A percentile compares a stretch with the other conserved stretches of the same genome.
These are phyloP conservation scores for Fratercula arctica DNA, from an alignment of 2,797 vertebrate species.

Conservation along the genomic window DNA sequence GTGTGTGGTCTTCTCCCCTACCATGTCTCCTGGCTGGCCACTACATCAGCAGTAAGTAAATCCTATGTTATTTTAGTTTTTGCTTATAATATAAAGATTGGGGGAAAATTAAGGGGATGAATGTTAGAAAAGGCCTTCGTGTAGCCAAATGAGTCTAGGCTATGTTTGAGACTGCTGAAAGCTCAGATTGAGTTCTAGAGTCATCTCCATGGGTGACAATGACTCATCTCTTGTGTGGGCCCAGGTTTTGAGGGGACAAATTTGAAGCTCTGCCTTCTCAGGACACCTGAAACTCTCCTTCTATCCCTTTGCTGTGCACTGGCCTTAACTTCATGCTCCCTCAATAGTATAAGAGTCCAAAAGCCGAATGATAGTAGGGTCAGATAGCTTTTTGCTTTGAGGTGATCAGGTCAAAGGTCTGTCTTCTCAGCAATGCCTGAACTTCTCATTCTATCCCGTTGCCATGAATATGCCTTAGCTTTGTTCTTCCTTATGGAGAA, in stretches of 20 bases:
- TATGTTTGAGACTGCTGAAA: not conserved
- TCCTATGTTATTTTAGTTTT: not conserved
- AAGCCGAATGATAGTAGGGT: not conserved
- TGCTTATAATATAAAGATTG: not conserved
- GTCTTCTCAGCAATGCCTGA: not conserved
- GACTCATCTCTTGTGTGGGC: not conserved
- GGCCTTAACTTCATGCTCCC: not conserved
- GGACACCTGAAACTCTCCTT: not conserved
- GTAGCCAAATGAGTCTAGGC: not conserved
- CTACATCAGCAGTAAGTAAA: not conserved
- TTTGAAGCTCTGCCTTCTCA: not conserved
- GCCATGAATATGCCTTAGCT: not conserved
- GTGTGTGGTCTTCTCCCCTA: not conserved
- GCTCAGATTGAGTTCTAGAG: not conserved
- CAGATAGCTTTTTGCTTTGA: not conserved
- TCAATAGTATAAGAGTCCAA: not conserved
- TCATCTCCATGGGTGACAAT: not conserved
- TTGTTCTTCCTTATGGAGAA: not conserved
- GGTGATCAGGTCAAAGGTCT: not conserved
- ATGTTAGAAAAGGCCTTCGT: not conserved
- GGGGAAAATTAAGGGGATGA: not conserved
- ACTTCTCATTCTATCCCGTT: not conserved
- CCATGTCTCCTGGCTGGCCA: not conserved
- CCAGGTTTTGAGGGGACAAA: not conserved
- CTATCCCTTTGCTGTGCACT: not conserved